Percentiles rank a stretch among this genome's conserved stretches.
phyloP scores from a whole-genome alignment of 2,797 vertebrate species.

The Propithecus deckenii region DNA sequence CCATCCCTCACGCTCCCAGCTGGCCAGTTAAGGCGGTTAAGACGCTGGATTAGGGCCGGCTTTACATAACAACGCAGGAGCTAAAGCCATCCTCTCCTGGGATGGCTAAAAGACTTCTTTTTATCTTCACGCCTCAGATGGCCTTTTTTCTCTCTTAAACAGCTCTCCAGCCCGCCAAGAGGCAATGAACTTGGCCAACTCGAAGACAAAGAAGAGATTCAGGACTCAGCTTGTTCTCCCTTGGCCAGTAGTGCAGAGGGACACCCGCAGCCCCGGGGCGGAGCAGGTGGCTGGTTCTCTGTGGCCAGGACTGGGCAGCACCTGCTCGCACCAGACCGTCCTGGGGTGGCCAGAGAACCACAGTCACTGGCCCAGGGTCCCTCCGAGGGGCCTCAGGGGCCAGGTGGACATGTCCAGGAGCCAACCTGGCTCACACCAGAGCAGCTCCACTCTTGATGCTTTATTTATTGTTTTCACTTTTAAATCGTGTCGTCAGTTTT shows the following conservation, averaged over 20 bases:
- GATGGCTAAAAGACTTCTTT: constrained; percentile 84
- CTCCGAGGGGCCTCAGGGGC: not conserved
- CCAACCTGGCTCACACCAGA: not conserved
- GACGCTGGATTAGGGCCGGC: constrained; percentile 86
- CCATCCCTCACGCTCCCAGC: constrained; percentile 83
- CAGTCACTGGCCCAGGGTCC: not conserved
- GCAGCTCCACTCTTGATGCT: not conserved
- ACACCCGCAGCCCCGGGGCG: not conserved
- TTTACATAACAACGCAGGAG: constrained; percentile 87
- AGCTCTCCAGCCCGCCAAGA: constrained; percentile 73
- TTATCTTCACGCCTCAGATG: constrained; percentile 86
- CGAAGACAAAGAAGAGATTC: constrained; percentile 75
- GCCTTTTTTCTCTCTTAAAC: constrained; percentile 75
- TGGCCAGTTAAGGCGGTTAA: constrained; percentile 87
- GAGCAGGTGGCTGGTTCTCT: not conserved
- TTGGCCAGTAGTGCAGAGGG: not conserved
- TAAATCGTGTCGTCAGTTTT: not conserved
- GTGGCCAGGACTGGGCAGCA: not conserved
- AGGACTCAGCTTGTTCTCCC: not conserved
- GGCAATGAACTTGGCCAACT: constrained; percentile 83
- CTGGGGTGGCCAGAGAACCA: not conserved
- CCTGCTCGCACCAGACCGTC: not conserved
- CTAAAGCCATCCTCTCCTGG: constrained; percentile 82
- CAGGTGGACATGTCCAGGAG: not conserved
- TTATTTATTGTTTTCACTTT: not conserved